These are phyloP conservation scores for Microctonus aethiopoides DNA, from an alignment of 2,888 invertebrate species.

Conservation along the genomic window DNA sequence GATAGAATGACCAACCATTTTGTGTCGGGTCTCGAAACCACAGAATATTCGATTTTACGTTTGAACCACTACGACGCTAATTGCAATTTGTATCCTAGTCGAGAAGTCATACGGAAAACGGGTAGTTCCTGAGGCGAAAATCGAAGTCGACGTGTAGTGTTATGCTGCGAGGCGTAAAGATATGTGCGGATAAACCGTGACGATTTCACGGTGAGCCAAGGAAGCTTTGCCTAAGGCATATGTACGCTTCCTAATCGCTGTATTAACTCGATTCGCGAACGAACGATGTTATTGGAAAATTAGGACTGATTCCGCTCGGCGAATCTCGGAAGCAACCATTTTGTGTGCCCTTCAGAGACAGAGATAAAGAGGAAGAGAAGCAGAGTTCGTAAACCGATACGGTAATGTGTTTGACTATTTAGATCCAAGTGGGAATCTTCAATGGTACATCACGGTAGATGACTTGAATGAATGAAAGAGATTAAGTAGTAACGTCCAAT, in stretches of 20 bases:
- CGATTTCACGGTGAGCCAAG: constrained; percentile 53
- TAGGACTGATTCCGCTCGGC: constrained; percentile 54
- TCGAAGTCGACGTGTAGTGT: constrained; percentile 20
- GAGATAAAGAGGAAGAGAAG: constrained; percentile 23
- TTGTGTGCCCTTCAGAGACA: neutral
- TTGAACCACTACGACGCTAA: constrained; percentile 21
- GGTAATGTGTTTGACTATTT: neutral
- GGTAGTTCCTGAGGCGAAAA: constrained; percentile 37
- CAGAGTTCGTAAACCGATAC: neutral
- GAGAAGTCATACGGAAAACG: constrained; percentile 33
- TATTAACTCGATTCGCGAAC: constrained; percentile 60
- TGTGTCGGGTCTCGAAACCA: constrained; percentile 17
- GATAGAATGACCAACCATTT: constrained; percentile 23
- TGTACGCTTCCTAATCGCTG: constrained; percentile 57
- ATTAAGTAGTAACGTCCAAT: constrained; percentile 33
- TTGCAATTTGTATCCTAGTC: constrained; percentile 32
- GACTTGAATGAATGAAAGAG: neutral
- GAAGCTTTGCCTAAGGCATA: constrained; percentile 47
- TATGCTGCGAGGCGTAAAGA: neutral
- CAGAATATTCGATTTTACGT: constrained; percentile 34
- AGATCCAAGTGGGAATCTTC: neutral
- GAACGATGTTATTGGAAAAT: constrained; percentile 60
- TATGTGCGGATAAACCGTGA: constrained; percentile 32
- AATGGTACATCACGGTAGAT: neutral
- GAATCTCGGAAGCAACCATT: constrained; percentile 44